Base-by-base conservation (phyloP, 2,797 vertebrate species). In the Mastacembelus armatus region DNA sequence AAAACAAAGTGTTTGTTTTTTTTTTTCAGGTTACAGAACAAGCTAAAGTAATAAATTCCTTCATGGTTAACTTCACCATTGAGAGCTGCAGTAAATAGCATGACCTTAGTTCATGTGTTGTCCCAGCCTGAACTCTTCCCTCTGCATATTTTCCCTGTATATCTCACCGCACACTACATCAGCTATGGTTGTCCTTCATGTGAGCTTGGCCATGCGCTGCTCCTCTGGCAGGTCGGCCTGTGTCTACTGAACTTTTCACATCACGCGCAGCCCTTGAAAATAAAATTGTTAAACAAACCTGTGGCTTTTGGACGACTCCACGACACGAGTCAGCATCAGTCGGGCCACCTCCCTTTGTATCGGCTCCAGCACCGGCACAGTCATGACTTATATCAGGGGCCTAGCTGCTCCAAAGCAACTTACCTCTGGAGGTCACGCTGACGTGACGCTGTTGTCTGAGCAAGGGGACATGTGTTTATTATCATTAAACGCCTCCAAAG, bases 401-500 rank as follows among this genome's bases (percentile, higher is more conserved):
- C 57, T 58, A 38, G 40, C 32, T 12, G 63, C 66, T 71, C 54
- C 27, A 71, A 65, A 73, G 52, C 47, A 38, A 40, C 55, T 24
- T 51, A 36, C 42, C 65, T 70, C 49, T n/a, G 61, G 67, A 56
- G 79, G 65, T 89, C 77, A 78, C 49, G 52, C 52, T 91, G 87
- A 92, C 73, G 77, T 80, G 72, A 78, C 50, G 47, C 71, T 27
- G 84, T 67, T 71, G 73, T 87, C 64, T 78, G 69, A 74, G 71
- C 29, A 5, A 39, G 27, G 18, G 21, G 63, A 93, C 91, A 92
- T 85, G 80, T 93, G 92, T 86, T 92, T 90, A 86, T 91, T 89
- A 91, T 93, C 84, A 71, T 60, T 74, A 59, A 83, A 72, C 49
- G 80, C 73, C 75, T 86, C 61, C 16, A 40, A 71, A 75, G 65